A percentile compares a stretch with the other conserved stretches of the same genome.
These are phyloP conservation scores for Microctonus aethiopoides DNA, from an alignment of 2,888 invertebrate species.

Conservation along the genomic window DNA sequence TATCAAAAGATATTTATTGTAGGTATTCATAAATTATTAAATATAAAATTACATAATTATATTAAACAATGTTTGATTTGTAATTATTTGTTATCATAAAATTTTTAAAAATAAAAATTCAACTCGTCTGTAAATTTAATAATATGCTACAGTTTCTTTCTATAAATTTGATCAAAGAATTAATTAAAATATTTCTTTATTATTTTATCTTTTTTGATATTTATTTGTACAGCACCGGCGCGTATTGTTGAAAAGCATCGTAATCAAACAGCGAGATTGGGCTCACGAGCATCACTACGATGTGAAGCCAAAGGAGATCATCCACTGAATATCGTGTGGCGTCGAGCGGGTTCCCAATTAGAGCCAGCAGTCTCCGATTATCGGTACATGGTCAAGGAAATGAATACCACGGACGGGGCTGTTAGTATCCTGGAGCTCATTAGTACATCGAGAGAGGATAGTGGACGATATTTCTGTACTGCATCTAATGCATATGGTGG, in stretches of 20 bases:
- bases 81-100: background rate
- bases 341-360: conserved; percentile 72
- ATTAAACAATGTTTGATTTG: too few relatives aligned
- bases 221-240: conserved; percentile 76
- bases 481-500: conserved; percentile 91
- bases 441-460: conserved; percentile 88
- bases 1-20: too few relatives aligned
- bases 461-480: conserved; percentile 87
- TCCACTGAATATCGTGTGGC: conserved; percentile 88
- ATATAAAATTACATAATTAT: too few relatives aligned
- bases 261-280: conserved; percentile 63
- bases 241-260: conserved; percentile 81
- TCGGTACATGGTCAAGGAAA: conserved; percentile 61
- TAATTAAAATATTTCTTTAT: background rate
- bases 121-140: too few relatives aligned
- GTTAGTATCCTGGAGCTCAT: conserved; percentile 87
- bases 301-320: conserved; percentile 90
- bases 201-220: background rate
- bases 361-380: conserved; percentile 63
- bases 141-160: too few relatives aligned
- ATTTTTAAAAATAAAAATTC: too few relatives aligned
- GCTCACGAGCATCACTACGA: conserved; percentile 71
- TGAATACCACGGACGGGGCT: conserved; percentile 72
- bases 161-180: too few relatives aligned
- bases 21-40: too few relatives aligned